Base-by-base conservation (phyloP, 2,888 invertebrate genomes). In the Acronicta aceris region DNA sequence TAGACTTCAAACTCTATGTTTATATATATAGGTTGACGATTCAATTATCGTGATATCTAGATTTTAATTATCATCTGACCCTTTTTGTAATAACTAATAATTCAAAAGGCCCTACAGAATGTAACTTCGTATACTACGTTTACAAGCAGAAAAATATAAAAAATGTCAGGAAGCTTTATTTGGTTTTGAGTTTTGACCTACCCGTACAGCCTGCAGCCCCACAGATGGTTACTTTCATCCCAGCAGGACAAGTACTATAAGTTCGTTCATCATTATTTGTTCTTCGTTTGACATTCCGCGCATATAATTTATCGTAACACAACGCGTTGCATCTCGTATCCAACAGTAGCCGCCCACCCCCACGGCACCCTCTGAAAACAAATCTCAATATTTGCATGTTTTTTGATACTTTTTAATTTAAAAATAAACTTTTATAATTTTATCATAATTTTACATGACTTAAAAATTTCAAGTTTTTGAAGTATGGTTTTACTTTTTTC, bases 181-280 rank as follows among this genome's bases (percentile, higher is more conserved):
- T n/a, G n/a, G n/a, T n/a, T n/a, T n/a, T n/a, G n/a, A n/a, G 15
- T 12, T n/a, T 16, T 5, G 15, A 12, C 53, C 8, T 79, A 95
- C 95, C 95, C 71, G 95, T 95, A 61, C 87, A 85, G 40, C 95
- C 95, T 41, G 90, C 92, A 12, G 95, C 95, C 1, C 95, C 95
- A 58, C 95, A 91, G 41, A 96, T 89, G 8, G 95, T 94, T 10
- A 95, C 90, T 80, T 96, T 96, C 93, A 95, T 90, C 0, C 92
- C 94, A 40, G 70, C 51, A n/a, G 91, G 86, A 54, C 87, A 85
- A 2, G 86, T 87, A 62, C 88, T 86, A 63, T 90, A 89, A 3
- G 38, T 33, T 9, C 57, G 59, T 36, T 41, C 59, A 38, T 55
- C 58, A 50, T 51, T n/a, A n/a, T 38, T 38, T n/a, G n/a, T 38